Evolutionary conservation across 2,888 invertebrate genomes (phyloP).

Genomic region (Chesias legatella): DNA sequence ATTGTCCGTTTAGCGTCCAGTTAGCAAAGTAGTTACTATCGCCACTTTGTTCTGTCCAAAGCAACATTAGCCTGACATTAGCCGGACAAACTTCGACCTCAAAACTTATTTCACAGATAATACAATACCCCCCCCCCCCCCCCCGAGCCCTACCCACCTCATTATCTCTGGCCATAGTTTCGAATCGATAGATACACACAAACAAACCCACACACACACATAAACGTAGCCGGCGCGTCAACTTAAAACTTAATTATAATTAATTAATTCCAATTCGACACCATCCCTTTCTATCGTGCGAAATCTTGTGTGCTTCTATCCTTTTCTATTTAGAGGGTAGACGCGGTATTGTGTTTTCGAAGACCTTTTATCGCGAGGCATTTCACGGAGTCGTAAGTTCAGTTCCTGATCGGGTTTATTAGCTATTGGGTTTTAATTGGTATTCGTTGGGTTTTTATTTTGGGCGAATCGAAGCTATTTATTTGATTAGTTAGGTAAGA

Average conservation of each 20-base stretch:
- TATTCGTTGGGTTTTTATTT: conserved; percentile 41
- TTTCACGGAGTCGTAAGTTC: conserved; percentile 73
- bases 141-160: conserved; percentile 70
- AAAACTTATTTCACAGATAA: conserved; percentile 65
- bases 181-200: conserved; percentile 70
- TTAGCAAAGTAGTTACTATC: too few relatives aligned
- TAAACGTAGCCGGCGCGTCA: conserved; percentile 81
- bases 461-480: conserved; percentile 29
- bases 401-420: conserved; percentile 75
- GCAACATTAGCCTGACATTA: conserved; percentile 30
- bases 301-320: conserved; percentile 72
- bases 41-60: conserved; percentile 1
- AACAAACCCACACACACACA: conserved; percentile 59
- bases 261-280: conserved; percentile 87
- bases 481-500: too few relatives aligned
- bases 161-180: conserved; percentile 76
- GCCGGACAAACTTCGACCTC: conserved; percentile 52
- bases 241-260: conserved; percentile 92
- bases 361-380: conserved; percentile 77
- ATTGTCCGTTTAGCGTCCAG: too few relatives aligned
- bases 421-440: conserved; percentile 74
- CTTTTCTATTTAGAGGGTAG: conserved; percentile 62
- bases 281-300: conserved; percentile 59
- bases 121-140: conserved; percentile 20
- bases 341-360: conserved; percentile 76